These are phyloP conservation scores for Leptodactylus fuscus DNA, from an alignment of 2,113 vertebrate genomes.

Conservation along the genomic window DNA sequence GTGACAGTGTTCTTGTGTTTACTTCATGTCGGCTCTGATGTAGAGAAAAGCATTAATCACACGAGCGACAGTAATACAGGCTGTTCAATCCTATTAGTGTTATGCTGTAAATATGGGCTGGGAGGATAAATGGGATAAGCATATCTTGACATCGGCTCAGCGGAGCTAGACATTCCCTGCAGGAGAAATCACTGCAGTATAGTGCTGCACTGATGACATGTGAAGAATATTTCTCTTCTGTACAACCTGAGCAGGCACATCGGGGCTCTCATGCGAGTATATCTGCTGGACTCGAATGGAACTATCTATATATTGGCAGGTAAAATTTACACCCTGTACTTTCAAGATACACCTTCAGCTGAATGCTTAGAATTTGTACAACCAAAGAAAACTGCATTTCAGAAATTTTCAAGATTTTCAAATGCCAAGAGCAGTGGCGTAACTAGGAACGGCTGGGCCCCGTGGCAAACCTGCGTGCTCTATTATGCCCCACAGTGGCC, in stretches of 20 bases:
- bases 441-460: too few species aligned
- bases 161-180: slow-evolving; percentile 9
- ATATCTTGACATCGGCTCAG: slow-evolving; percentile 23
- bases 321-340: background rate
- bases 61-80: slow-evolving; percentile 3
- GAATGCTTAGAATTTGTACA: background rate
- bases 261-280: background rate
- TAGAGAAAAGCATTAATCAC: background rate
- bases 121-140: slow-evolving; percentile 27
- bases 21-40: background rate
- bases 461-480: too few species aligned
- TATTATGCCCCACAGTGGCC: too few species aligned
- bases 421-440: too few species aligned
- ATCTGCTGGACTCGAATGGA: background rate
- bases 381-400: background rate
- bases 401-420: background rate
- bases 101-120: slow-evolving; percentile 31
- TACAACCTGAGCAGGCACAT: background rate
- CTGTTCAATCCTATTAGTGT: slow-evolving; percentile 47
- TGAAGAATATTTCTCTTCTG: slow-evolving; percentile 4
- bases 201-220: background rate
- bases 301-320: background rate
- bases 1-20: background rate
- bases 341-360: background rate
- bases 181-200: slow-evolving; percentile 18